Evolutionary conservation across 1,140 invertebrate genomes (phyloP).

Genomic region (Solenopsis invicta): DNA sequence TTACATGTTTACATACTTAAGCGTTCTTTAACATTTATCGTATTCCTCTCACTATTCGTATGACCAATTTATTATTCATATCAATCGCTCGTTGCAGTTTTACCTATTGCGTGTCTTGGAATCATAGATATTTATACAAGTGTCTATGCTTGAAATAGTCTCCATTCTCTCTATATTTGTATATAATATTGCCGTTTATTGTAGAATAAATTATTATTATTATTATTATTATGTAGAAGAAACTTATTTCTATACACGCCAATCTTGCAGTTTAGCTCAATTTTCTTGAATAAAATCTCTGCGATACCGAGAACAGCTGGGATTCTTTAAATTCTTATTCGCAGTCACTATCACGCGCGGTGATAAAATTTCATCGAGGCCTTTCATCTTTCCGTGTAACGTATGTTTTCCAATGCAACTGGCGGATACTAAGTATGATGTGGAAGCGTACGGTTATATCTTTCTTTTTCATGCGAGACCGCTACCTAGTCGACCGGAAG

Average conservation of each 20-base stretch:
- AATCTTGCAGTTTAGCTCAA: not conserved
- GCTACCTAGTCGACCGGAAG: conserved; percentile 74
- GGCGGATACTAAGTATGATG: conserved; percentile 34
- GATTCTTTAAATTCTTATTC: not conserved
- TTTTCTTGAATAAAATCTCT: not conserved
- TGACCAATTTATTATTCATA: no score
- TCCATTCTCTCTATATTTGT: no score
- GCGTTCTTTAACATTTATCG: no score
- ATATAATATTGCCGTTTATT: no score
- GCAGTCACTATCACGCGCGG: not conserved
- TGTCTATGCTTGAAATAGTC: no score
- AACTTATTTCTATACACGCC: no score
- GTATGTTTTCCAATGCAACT: conserved; percentile 26
- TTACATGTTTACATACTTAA: not conserved
- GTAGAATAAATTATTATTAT: no score
- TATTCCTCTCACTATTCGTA: no score
- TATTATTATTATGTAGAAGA: no score
- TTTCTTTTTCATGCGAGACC: conserved; percentile 45
- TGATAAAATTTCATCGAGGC: conserved; percentile 20
- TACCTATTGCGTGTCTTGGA: no score
- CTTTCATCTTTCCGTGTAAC: conserved; percentile 10
- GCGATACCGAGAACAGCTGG: not conserved
- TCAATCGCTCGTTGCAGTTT: no score
- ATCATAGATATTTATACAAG: no score
- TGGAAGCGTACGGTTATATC: conserved; percentile 42